A percentile compares a stretch with the other conserved stretches of the same genome.
These are phyloP conservation scores for Xenopus laevis DNA, from an alignment of 2,113 vertebrate species.

Conservation along the genomic window DNA sequence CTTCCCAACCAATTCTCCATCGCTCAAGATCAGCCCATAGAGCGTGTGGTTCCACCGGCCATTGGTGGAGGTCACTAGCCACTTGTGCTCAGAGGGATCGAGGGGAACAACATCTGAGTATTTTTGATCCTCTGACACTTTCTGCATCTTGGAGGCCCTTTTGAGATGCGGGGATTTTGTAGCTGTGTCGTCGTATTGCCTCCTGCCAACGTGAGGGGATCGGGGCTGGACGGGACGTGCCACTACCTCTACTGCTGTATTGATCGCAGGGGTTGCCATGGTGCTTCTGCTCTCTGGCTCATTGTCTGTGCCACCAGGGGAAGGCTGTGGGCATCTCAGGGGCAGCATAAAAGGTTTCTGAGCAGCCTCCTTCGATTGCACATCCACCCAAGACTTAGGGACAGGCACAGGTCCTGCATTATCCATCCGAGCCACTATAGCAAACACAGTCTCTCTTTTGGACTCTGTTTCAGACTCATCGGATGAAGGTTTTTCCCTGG, in stretches of 20 bases:
- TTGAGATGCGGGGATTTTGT: slow-evolving; percentile 55
- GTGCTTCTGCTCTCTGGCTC: neutral
- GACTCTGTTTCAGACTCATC: slow-evolving; percentile 45
- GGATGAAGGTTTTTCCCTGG: neutral
- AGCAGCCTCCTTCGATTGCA: slow-evolving; percentile 18
- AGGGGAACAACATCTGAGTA: slow-evolving; percentile 60
- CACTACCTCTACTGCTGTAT: neutral
- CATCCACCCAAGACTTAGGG: neutral
- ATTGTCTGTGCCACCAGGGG: neutral
- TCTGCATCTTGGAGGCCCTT: slow-evolving; percentile 52
- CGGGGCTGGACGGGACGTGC: neutral
- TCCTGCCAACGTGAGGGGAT: slow-evolving; percentile 47
- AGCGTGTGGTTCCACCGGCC: slow-evolving; percentile 81
- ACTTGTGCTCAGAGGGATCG: slow-evolving; percentile 78
- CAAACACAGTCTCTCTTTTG: slow-evolving; percentile 55
- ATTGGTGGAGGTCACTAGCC: slow-evolving; percentile 72
- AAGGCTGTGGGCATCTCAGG: slow-evolving; percentile 60
- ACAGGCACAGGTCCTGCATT: slow-evolving; percentile 21
- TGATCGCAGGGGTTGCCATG: neutral
- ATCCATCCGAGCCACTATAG: slow-evolving; percentile 30
- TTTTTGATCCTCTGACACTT: slow-evolving; percentile 59
- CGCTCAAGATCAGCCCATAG: slow-evolving; percentile 78
- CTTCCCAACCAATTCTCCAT: slow-evolving; percentile 74
- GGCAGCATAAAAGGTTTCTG: slow-evolving; percentile 75
- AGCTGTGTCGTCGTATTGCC: slow-evolving; percentile 36